These are phyloP conservation scores for Thunnus albacares DNA, from an alignment of 2,797 vertebrate genomes.

Conservation along the genomic window DNA sequence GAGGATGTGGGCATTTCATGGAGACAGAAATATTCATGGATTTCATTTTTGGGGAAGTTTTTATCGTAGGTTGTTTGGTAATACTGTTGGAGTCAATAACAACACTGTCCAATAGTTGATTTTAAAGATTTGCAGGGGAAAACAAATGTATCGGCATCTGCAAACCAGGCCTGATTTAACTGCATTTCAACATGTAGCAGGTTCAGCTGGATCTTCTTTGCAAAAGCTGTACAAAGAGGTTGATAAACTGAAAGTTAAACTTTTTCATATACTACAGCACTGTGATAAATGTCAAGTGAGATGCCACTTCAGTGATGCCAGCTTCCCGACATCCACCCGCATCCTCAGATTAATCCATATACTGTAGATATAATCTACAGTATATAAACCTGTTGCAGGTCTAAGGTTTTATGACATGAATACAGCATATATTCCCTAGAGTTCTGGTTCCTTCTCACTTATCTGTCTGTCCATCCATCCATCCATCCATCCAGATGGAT, in stretches of 20 bases:
- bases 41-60: background rate
- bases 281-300: background rate
- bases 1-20: background rate
- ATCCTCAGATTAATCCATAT: background rate
- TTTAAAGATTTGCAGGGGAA: background rate
- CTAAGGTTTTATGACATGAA: too few species aligned
- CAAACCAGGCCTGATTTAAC: background rate
- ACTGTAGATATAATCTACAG: background rate
- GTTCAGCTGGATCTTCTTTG: background rate
- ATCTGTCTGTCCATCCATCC: too few species aligned
- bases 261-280: background rate
- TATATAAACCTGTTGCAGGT: too few species aligned
- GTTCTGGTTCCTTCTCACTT: too few species aligned
- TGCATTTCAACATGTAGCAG: background rate
- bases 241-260: background rate
- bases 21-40: background rate
- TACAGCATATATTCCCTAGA: too few species aligned
- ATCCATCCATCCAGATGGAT: too few species aligned
- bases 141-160: too few species aligned
- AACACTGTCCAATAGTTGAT: background rate
- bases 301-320: background rate
- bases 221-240: background rate
- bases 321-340: background rate
- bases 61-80: background rate
- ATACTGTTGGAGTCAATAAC: background rate